Conservation (phyloP, 2,888 invertebrate genomes). For the Andrena minutula region DNA sequence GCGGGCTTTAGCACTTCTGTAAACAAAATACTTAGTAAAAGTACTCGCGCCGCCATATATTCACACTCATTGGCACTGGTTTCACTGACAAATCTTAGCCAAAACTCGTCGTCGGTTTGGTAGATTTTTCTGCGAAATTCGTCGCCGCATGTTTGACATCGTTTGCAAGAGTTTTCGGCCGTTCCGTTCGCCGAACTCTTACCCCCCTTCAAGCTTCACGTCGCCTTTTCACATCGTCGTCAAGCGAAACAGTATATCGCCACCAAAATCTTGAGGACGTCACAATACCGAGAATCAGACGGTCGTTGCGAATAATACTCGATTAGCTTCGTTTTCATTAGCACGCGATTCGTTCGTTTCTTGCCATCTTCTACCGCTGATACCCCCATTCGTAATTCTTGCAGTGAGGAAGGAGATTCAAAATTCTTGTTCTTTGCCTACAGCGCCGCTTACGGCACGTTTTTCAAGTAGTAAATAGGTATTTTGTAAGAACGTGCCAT, state of each 20-base stretch:
- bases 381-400: slow-evolving; percentile 43
- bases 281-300: slow-evolving; percentile 58
- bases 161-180: slow-evolving; percentile 65
- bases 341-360: slow-evolving; percentile 73
- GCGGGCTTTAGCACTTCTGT: slow-evolving; percentile 84
- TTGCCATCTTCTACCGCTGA: slow-evolving; percentile 66
- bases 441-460: slow-evolving; percentile 23
- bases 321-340: slow-evolving; percentile 66
- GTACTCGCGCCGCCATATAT: slow-evolving; percentile 85
- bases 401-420: slow-evolving; percentile 27
- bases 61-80: slow-evolving; percentile 81
- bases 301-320: slow-evolving; percentile 47
- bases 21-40: slow-evolving; percentile 84
- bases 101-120: slow-evolving; percentile 75
- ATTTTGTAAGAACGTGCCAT: slow-evolving; percentile 1
- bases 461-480: slow-evolving; percentile 10
- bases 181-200: slow-evolving; percentile 76
- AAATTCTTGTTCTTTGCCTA: slow-evolving; percentile 29
- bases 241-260: slow-evolving; percentile 31
- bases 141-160: slow-evolving; percentile 82
- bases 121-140: slow-evolving; percentile 73
- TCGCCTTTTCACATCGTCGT: slow-evolving; percentile 57
- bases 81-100: slow-evolving; percentile 78
- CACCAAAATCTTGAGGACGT: slow-evolving; percentile 53
- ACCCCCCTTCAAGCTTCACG: slow-evolving; percentile 57